Evolutionary conservation across 2,797 vertebrate genomes (phyloP), one percentile per base, ranked within the genome.

Genomic region (Diplodus puntazzo): DNA sequence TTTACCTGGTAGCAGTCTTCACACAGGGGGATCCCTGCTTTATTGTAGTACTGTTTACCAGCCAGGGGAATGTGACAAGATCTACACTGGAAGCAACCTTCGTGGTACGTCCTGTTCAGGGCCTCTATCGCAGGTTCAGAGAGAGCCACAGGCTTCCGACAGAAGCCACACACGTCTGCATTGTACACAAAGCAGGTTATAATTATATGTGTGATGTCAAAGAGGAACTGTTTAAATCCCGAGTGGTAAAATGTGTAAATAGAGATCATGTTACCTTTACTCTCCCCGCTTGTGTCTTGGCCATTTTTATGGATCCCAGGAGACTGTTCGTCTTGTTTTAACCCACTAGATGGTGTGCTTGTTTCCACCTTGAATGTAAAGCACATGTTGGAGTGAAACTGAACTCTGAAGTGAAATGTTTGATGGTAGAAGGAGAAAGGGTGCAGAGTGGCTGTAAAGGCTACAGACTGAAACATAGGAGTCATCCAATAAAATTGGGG

Each of bases 131-230:
- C 94, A 0, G 93, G 93, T 57, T 96, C 95, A 63, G 2, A 87
- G 0, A 95, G 89, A n/a, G 90, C 88, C 83, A 99, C 87, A 0
- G 84, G 88, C 88, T 98, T 99, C 85, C 97, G 96, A 89, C 98
- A 99, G 91, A 98, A 99, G 69, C 97, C 98, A 2, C 98, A 99
- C 89, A 98, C 85, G 16, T 97, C 98, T 99, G 87, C 3, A 67
- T 23, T 39, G 64, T 14, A 62, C 54, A 85, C 81, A 89, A 67
- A 57, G 59, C 14, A 54, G 63, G 30, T 53, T 63, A 67, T 42
- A 27, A 75, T 30, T 45, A 77, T 42, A 27, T 12, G 16, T 45
- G 49, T 46, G 4, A 16, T 46, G 39, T 65, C n/a, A 74, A 52
- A 64, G 34, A 16, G 34, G 49, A 67, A 43, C 25, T 10, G 18